Evolutionary conservation across 2,888 invertebrate species (phyloP).

Genomic region (Pecten maximus): DNA sequence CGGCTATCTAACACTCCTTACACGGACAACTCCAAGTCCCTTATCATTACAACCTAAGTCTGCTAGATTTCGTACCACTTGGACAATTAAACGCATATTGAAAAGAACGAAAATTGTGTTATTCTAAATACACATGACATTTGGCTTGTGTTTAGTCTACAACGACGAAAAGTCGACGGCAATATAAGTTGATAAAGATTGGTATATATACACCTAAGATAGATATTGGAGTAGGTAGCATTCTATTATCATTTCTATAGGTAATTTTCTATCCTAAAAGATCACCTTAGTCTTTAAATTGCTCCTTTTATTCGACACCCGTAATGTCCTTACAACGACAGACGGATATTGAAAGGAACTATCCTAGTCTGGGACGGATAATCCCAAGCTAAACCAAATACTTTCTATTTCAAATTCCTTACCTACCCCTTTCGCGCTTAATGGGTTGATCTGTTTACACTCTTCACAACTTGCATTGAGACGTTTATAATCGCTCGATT

Average conservation of each 20-base stretch:
- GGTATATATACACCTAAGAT: slow-evolving; percentile 10
- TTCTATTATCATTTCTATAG: not conserved
- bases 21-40: not conserved
- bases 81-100: not conserved
- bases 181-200: slow-evolving; percentile 17
- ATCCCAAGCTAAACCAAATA: not conserved
- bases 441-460: slow-evolving; percentile 31
- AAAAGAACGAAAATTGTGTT: not conserved
- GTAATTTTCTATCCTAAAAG: not conserved
- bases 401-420: slow-evolving; percentile 24
- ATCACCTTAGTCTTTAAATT: slow-evolving; percentile 20
- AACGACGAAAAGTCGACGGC: slow-evolving; percentile 4
- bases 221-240: not conserved
- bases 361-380: not conserved
- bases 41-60: not conserved
- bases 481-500: slow-evolving; percentile 33
- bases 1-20: not conserved
- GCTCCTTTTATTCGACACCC: not conserved
- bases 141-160: not conserved
- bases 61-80: not conserved
- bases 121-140: slow-evolving; percentile 19
- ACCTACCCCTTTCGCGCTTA: slow-evolving; percentile 15
- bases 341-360: not conserved
- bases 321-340: not conserved
- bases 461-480: slow-evolving; percentile 32